Conservation (phyloP, 2,113 vertebrate species). For the Atherinomorus stipes region DNA sequence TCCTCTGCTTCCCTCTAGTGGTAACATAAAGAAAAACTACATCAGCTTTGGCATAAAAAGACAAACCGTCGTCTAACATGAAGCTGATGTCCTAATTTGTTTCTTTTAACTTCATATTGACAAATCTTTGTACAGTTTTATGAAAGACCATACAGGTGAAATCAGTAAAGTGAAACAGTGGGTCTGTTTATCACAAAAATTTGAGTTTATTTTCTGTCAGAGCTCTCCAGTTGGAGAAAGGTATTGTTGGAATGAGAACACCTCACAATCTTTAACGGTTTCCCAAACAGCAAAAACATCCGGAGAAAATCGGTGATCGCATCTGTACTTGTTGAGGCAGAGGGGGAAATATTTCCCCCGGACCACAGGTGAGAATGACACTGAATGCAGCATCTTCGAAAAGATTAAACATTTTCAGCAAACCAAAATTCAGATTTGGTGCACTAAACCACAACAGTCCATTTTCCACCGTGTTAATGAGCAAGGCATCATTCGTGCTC, state of each 20-base stretch:
- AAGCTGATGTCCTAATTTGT: not conserved
- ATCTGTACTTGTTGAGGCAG: not conserved
- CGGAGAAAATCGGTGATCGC: no score
- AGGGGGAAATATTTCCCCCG: no score
- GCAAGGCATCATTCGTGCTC: not conserved
- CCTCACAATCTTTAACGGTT: no score
- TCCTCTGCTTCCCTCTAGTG: slow-evolving; percentile 56
- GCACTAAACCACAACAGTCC: not conserved
- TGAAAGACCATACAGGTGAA: not conserved
- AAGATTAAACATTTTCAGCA: not conserved
- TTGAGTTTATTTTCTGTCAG: not conserved
- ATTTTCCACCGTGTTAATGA: not conserved
- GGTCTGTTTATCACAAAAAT: not conserved
- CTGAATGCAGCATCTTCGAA: not conserved
- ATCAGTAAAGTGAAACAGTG: not conserved
- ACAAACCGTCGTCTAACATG: no score
- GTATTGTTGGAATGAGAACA: no score
- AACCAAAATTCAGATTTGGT: slow-evolving; percentile 15
- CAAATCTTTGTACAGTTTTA: no score
- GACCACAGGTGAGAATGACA: not conserved
- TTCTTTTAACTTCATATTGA: not conserved
- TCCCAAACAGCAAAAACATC: not conserved
- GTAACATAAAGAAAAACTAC: accelerated
- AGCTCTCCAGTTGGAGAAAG: not conserved
- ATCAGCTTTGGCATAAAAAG: not conserved